A percentile compares a stretch with the other conserved stretches of the same genome.
Evolutionary conservation across 2,113 vertebrate species (phyloP).

Genomic region (Corythornis cristatus): DNA sequence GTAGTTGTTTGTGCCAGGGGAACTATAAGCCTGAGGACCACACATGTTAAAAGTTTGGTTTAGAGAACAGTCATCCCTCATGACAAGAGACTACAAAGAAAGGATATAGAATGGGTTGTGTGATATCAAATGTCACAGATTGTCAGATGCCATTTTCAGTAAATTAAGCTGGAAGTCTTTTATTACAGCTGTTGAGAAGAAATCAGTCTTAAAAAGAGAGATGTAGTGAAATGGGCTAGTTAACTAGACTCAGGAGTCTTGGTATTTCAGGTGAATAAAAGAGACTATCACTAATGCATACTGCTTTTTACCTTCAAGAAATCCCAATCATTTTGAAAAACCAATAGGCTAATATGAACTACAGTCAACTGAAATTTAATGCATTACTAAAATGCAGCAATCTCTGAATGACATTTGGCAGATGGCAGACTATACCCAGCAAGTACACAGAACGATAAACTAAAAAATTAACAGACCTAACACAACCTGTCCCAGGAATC

Average conservation of each 20-base stretch:
- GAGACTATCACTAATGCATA: neutral
- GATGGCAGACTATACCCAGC: neutral
- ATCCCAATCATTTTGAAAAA: neutral
- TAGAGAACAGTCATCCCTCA: neutral
- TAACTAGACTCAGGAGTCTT: neutral
- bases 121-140: neutral
- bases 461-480: constrained; percentile 8
- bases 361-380: neutral
- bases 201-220: neutral
- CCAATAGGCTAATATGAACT: neutral
- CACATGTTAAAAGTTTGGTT: neutral
- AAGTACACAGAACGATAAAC: neutral
- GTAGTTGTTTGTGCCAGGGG: neutral
- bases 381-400: neutral
- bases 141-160: neutral
- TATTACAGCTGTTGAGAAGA: neutral
- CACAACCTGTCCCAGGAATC: neutral
- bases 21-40: neutral
- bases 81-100: neutral
- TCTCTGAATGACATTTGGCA: neutral
- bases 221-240: neutral
- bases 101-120: neutral
- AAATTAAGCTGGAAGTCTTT: neutral
- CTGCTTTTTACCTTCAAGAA: neutral
- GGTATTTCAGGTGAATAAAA: neutral